phyloP scores from a whole-genome alignment of 2,888 invertebrate species.

The Chymomyza caudatula region DNA sequence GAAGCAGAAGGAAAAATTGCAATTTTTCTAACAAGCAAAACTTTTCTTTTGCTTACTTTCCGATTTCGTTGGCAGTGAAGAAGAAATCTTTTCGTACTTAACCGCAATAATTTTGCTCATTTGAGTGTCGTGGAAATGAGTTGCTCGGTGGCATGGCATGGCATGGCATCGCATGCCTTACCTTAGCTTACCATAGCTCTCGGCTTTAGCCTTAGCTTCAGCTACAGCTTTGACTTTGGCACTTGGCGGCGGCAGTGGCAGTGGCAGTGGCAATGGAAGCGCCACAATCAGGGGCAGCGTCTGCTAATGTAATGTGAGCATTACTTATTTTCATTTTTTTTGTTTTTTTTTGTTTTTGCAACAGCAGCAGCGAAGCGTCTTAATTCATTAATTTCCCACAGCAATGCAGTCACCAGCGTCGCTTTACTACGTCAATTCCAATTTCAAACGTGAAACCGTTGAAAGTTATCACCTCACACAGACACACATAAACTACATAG shows the following conservation, averaged over 20 bases:
- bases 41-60: conserved; percentile 58
- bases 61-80: conserved; percentile 38
- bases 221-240: conserved; percentile 35
- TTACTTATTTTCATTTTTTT: conserved; percentile 69
- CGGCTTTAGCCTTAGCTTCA: conserved; percentile 30
- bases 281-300: background rate
- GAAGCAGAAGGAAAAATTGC: background rate
- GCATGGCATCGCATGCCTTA: conserved; percentile 45
- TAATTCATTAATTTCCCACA: conserved; percentile 73
- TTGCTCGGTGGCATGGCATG: conserved; percentile 39
- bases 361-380: conserved; percentile 35
- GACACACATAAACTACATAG: conserved; percentile 9
- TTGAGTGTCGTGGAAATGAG: conserved; percentile 73
- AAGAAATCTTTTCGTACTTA: conserved; percentile 63
- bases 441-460: conserved; percentile 69
- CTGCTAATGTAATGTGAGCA: conserved; percentile 65
- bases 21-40: conserved; percentile 11
- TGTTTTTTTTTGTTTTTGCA: conserved; percentile 23
- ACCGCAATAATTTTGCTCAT: conserved; percentile 73
- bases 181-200: conserved; percentile 36
- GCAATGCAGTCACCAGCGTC: conserved; percentile 19
- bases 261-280: background rate
- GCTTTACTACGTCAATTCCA: conserved; percentile 41
- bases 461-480: conserved; percentile 67
- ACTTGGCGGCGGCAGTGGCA: background rate